Base-by-base conservation (phyloP, 1,140 invertebrate species). In the Coptotermes formosanus region DNA sequence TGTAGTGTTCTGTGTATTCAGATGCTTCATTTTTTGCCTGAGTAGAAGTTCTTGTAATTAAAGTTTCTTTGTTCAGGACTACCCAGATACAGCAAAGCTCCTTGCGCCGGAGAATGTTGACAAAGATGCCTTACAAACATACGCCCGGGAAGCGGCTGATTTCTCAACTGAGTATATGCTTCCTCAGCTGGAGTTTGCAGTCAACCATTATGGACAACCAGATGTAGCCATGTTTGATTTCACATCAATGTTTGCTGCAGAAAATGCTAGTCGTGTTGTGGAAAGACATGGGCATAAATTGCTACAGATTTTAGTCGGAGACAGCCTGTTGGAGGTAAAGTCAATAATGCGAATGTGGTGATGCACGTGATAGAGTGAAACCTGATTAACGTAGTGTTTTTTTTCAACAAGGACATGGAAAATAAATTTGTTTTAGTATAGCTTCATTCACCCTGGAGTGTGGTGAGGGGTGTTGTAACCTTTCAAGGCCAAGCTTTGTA, bases 141-240 rank as follows among this genome's bases (percentile, higher is more conserved):
- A 99, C 92, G 98, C 98, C 0, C 93, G 95, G 84, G 97, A 99
- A 91, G 99, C 98, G 0, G 99, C 99, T 1, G 94, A 98, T 89
- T 99, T 99, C 92, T 98, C 98, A 11, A 99, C 99, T 0, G 95
- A 97, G 90, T 96, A 97, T 90, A 94, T 97, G 90, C 94, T 99
- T 91, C 95, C 97, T 55, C 93, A 96, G 87, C 92, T 97, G 86
- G 97, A 99, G 90, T 99, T 99, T 92, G 98, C 99, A 3, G 96
- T 99, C 0, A 99, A 99, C 92, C 98, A 99, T 91, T 99, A 98
- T 90, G 97, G 98, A 3, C 97, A 99, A 90, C 96, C 98, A 4
- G 99, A 99, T 91, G 97, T 99, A 0, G 98, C 98, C n/a, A 98
- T 99, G 94, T 99, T 99, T 91, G 99, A 99, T 91, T 99, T 99